These are phyloP conservation scores for Strix occidentalis DNA, from an alignment of 2,797 vertebrate genomes.

Conservation along the genomic window DNA sequence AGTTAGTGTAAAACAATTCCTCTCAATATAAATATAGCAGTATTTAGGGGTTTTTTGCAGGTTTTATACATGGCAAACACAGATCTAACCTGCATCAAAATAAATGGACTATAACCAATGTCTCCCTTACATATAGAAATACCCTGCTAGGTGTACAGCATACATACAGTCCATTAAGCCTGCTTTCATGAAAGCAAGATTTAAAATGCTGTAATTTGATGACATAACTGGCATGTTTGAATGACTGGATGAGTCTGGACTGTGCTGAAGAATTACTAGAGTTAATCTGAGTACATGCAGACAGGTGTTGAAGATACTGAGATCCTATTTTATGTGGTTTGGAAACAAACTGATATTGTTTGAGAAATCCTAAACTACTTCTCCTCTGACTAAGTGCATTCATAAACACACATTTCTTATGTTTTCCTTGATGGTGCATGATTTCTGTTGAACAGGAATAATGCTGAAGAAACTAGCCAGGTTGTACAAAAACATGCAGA, in stretches of 20 bases:
- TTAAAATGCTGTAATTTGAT: not conserved
- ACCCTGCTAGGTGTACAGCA: not conserved
- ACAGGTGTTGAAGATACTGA: not conserved
- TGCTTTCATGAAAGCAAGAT: not conserved
- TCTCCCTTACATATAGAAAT: not conserved
- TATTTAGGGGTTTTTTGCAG: not conserved
- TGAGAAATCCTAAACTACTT: not conserved
- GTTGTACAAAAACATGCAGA: not conserved
- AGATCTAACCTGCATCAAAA: not conserved
- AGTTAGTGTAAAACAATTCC: not conserved
- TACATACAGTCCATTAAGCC: not conserved
- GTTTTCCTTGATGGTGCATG: not conserved
- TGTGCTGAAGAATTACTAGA: not conserved
- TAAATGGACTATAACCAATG: not conserved
- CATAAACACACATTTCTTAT: not conserved
- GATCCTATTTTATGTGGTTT: slow-evolving; percentile 9
- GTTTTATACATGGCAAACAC: not conserved
- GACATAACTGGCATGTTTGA: not conserved
- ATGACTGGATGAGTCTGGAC: not conserved
- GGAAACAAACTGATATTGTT: slow-evolving; percentile 19
- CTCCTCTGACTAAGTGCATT: slow-evolving; percentile 20
- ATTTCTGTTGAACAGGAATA: slow-evolving; percentile 40
- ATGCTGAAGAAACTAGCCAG: not conserved
- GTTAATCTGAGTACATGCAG: not conserved
- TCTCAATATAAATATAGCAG: not conserved